Conservation (phyloP, 2,797 vertebrate species). For the Anableps anableps region DNA sequence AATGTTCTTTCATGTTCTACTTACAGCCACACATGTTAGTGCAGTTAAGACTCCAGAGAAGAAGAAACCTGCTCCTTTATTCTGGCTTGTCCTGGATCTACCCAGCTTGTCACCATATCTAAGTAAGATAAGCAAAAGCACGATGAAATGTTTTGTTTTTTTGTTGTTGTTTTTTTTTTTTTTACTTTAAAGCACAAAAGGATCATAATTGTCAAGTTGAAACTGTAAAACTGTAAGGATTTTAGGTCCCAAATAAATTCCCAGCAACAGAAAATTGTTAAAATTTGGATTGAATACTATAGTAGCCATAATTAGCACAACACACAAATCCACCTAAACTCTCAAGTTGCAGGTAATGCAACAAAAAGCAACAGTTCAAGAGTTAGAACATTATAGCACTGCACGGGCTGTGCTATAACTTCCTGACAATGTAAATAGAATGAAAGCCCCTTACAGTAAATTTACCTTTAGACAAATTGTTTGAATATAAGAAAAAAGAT, state of each 20-base stretch:
- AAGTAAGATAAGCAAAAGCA: constrained; percentile 10
- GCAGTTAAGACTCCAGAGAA: constrained; percentile 92
- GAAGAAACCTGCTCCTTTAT: constrained; percentile 87
- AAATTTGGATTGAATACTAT: neutral
- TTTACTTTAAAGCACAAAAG: neutral
- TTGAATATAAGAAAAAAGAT: neutral
- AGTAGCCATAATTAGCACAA: neutral
- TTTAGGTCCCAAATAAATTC: neutral
- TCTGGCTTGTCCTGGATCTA: constrained; percentile 70
- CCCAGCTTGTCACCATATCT: constrained; percentile 82
- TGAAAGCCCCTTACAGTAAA: neutral
- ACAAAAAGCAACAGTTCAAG: neutral
- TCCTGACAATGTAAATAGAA: neutral
- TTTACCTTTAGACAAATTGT: neutral
- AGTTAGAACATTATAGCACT: neutral
- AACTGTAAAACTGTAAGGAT: neutral
- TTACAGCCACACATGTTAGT: constrained; percentile 83
- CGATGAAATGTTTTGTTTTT: neutral
- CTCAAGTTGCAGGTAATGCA: neutral
- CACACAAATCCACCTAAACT: neutral
- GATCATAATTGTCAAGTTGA: neutral
- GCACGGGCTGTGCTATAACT: neutral
- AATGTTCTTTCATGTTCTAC: constrained; percentile 27
- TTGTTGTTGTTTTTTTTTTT: neutral
- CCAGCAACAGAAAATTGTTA: neutral